These are phyloP conservation scores for Perithous albicinctus DNA, from an alignment of 2,888 invertebrate species.

Conservation along the genomic window DNA sequence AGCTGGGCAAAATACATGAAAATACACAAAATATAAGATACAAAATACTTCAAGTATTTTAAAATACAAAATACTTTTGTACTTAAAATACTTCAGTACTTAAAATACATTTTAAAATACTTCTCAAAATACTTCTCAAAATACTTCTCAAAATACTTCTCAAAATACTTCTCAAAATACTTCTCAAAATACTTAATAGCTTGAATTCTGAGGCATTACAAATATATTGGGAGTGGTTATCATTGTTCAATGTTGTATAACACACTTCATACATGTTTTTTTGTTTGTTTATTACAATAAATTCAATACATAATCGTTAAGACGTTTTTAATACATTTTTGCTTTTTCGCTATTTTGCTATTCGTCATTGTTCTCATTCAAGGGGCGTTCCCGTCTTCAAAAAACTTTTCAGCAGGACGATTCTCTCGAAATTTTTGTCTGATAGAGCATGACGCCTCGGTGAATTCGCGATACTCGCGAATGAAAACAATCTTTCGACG, in stretches of 20 bases:
- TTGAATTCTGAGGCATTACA: not conserved
- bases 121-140: too few species aligned
- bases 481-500: conserved; percentile 52
- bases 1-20: not conserved
- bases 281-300: not conserved
- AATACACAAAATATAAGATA: not conserved
- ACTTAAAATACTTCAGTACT: not conserved
- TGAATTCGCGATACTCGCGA: conserved; percentile 38
- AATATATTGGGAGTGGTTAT: not conserved
- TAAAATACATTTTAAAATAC: not conserved
- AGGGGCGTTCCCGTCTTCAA: conserved; percentile 3
- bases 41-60: too few species aligned
- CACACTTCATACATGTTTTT: not conserved
- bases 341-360: not conserved
- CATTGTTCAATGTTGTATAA: not conserved
- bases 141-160: too few species aligned
- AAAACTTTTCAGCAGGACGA: too few species aligned
- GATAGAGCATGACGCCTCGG: conserved; percentile 2
- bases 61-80: too few species aligned
- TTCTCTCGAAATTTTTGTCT: too few species aligned
- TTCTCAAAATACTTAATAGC: not conserved
- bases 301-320: not conserved
- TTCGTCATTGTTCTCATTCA: not conserved
- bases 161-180: too few species aligned
- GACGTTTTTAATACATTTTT: not conserved